Percentiles rank a stretch among this genome's conserved stretches.
Evolutionary conservation across 1,140 invertebrate species (phyloP).

Genomic region (Megalonaias nervosa): DNA sequence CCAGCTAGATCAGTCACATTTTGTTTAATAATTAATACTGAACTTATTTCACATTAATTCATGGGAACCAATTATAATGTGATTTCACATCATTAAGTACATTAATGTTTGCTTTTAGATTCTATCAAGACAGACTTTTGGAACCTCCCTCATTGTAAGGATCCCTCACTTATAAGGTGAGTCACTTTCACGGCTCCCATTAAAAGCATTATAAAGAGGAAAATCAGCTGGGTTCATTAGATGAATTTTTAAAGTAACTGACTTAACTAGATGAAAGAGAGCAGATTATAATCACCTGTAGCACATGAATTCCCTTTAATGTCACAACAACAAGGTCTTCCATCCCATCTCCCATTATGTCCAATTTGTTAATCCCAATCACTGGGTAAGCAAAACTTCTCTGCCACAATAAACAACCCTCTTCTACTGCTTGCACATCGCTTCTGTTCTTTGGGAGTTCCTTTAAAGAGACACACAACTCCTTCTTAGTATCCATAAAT

Average conservation of each 20-base stretch:
- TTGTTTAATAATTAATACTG: no score
- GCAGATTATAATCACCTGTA: constrained; percentile 74
- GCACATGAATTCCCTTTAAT: constrained; percentile 79
- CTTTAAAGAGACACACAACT: not conserved
- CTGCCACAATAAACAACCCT: constrained; percentile 53
- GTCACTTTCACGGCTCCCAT: no score
- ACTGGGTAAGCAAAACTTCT: constrained; percentile 77
- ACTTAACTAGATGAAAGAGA: not conserved
- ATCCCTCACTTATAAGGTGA: no score
- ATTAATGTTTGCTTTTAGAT: no score
- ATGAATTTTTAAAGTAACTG: not conserved
- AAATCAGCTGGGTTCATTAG: no score
- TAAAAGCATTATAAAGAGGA: no score
- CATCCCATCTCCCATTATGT: constrained; percentile 81
- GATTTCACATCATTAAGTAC: no score
- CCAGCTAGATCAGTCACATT: no score
- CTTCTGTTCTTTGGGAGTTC: not conserved
- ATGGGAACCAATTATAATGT: no score
- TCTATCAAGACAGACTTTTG: no score
- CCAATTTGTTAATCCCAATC: constrained; percentile 77
- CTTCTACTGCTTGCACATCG: not conserved
- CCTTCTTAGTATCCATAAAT: constrained; percentile 17
- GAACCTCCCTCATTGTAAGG: no score
- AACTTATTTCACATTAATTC: no score
- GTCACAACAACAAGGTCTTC: constrained; percentile 81